Evolutionary conservation across 2,888 invertebrate species (phyloP).

Genomic region (Erebia ligea): DNA sequence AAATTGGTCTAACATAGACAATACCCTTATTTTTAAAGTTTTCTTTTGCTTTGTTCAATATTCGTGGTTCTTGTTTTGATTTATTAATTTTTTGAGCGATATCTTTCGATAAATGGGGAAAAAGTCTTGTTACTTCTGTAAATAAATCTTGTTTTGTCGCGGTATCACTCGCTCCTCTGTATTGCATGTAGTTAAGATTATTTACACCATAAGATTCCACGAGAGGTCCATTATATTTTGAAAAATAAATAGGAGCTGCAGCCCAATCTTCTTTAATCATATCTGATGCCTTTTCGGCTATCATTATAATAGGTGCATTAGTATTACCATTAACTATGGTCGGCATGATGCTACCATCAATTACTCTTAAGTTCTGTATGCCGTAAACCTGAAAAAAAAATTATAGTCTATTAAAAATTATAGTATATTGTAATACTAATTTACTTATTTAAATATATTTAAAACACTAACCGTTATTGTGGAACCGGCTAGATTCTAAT

Average conservation of each 20-base stretch:
- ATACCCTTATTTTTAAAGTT: not conserved
- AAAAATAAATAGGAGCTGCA: constrained; percentile 36
- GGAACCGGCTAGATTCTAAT: too few relatives aligned
- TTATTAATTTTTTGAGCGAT: constrained; percentile 45
- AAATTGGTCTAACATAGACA: not conserved
- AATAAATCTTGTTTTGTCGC: constrained; percentile 53
- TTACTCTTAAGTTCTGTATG: constrained; percentile 86
- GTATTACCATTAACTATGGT: constrained; percentile 90
- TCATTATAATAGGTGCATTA: constrained; percentile 92
- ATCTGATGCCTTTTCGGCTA: constrained; percentile 92
- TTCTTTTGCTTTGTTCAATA: not conserved
- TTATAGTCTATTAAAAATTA: not conserved
- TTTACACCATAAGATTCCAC: constrained; percentile 4
- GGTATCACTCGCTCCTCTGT: constrained; percentile 18
- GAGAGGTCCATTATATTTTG: constrained; percentile 14
- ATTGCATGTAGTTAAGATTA: constrained; percentile 14
- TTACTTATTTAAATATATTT: too few relatives aligned
- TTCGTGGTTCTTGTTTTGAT: constrained; percentile 1
- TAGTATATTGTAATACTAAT: too few relatives aligned
- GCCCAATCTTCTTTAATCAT: constrained; percentile 91
- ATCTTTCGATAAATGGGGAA: constrained; percentile 52
- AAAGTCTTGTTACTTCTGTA: constrained; percentile 62
- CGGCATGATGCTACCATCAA: constrained; percentile 94
- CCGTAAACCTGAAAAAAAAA: constrained; percentile 83
- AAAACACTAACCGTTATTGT: too few relatives aligned